Conservation (phyloP, 2,113 vertebrate species). For the Paramisgurnus dabryanus region DNA sequence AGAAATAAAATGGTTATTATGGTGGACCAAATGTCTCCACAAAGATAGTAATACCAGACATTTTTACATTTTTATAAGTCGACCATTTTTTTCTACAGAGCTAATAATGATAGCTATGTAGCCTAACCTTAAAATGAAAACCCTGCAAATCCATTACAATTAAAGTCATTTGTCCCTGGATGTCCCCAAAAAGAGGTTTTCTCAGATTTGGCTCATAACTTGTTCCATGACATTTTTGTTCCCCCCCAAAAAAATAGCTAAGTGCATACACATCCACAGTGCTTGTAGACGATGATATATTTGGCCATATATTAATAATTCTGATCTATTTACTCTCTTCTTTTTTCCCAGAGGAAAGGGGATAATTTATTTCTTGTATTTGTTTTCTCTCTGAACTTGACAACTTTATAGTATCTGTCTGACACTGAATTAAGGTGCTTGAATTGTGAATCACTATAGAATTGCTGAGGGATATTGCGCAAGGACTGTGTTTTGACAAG, state of each 20-base stretch:
- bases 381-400: neutral
- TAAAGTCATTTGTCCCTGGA: neutral
- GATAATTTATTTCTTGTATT: neutral
- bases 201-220: neutral
- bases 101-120: no score
- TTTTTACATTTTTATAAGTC: no score
- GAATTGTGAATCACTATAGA: slow-evolving; percentile 20
- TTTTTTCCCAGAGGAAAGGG: neutral
- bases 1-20: neutral
- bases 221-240: no score
- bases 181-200: neutral
- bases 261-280: neutral
- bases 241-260: neutral
- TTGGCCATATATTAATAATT: neutral
- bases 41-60: no score
- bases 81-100: no score
- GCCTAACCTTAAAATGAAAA: no score
- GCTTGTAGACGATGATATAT: neutral
- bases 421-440: neutral
- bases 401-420: slow-evolving; percentile 10
- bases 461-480: slow-evolving; percentile 10
- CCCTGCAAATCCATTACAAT: neutral
- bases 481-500: neutral
- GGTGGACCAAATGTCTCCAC: neutral
- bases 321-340: neutral